Percentiles rank a stretch among this genome's conserved stretches.
Conservation (phyloP, 2,113 vertebrate species). For the Stomatorhinus ivindoensis region DNA sequence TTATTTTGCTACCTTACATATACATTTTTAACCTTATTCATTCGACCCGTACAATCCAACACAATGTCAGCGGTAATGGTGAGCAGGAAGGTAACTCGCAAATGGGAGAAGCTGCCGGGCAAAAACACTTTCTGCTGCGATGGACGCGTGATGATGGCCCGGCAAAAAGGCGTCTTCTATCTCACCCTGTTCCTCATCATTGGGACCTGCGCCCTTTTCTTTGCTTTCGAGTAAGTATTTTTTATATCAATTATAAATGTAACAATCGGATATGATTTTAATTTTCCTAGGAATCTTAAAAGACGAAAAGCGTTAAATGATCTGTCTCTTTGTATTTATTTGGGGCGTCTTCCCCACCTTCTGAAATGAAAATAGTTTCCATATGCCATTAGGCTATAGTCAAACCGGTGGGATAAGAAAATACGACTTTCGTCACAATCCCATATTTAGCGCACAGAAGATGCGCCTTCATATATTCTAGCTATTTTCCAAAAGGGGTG, state of each 20-base stretch:
- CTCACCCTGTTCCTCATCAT: slow-evolving; percentile 92
- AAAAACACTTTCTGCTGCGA: slow-evolving; percentile 98
- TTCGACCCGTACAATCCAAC: neutral
- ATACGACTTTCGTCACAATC: neutral
- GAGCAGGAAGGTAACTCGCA: slow-evolving; percentile 81
- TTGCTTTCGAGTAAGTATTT: slow-evolving; percentile 91
- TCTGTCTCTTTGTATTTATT: neutral
- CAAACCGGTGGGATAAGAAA: neutral
- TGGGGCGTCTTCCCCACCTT: neutral
- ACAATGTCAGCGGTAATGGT: slow-evolving; percentile 94
- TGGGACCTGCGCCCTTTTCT: slow-evolving; percentile 91
- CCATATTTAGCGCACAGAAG: neutral
- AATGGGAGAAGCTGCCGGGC: slow-evolving; percentile 96
- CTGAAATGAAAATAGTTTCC: neutral
- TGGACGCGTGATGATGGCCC: slow-evolving; percentile 96
- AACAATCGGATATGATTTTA: neutral
- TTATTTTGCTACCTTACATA: neutral
- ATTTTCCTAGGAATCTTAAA: neutral
- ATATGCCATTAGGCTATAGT: neutral
- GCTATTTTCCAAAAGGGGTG: neutral
- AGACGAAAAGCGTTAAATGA: neutral
- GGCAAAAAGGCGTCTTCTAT: slow-evolving; percentile 98
- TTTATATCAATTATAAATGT: neutral
- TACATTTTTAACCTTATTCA: neutral
- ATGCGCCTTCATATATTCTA: neutral